phyloP scores from a whole-genome alignment of 1,140 invertebrate genomes.

The Brachystomella parvula region DNA sequence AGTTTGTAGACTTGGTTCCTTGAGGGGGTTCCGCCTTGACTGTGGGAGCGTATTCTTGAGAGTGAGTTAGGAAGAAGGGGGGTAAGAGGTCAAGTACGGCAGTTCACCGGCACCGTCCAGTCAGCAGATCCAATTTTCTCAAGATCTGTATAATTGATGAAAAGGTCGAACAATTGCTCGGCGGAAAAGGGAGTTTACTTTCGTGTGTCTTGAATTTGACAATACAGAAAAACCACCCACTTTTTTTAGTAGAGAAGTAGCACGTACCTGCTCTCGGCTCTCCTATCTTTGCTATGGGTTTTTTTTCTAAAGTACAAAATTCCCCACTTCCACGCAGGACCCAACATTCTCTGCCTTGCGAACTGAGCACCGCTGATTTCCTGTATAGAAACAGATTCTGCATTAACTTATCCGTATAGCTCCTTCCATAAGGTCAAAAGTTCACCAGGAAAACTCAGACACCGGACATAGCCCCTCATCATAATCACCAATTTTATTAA shows the following conservation, averaged over 20 bases:
- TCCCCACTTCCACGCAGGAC: neutral
- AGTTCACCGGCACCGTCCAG: neutral
- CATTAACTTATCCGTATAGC: neutral
- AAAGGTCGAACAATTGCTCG: neutral
- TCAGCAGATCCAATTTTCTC: neutral
- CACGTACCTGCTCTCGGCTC: no score
- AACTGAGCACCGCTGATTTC: neutral
- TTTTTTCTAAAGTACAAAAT: neutral
- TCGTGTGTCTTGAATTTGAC: neutral
- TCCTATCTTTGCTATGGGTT: no score
- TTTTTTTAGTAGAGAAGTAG: no score
- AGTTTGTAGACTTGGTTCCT: no score
- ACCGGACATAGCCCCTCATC: no score
- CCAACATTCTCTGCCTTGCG: neutral
- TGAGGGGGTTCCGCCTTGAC: no score
- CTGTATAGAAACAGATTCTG: neutral
- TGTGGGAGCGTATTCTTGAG: neutral
- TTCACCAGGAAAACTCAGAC: no score
- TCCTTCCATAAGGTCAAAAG: neutral
- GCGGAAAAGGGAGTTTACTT: neutral
- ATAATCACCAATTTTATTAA: no score
- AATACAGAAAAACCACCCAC: neutral
- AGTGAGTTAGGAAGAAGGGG: neutral
- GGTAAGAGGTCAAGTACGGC: neutral
- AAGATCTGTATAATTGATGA: neutral